These are phyloP conservation scores for Crypturellus tataupa DNA, from an alignment of 2,797 vertebrate genomes.

Conservation along the genomic window DNA sequence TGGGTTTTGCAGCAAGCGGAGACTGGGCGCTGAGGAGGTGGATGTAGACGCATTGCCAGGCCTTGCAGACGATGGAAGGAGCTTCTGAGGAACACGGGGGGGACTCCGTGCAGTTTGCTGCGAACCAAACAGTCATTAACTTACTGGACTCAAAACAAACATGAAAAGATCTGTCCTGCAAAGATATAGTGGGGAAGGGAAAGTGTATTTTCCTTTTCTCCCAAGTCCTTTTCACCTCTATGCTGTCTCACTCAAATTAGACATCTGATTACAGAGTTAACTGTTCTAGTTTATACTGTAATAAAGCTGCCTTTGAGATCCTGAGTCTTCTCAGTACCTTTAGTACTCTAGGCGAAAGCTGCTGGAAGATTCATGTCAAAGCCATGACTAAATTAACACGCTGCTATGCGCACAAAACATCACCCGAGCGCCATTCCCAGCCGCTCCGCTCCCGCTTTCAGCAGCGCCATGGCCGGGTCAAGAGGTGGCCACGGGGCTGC, in stretches of 20 bases:
- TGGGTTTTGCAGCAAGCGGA: not conserved
- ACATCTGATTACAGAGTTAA: not conserved
- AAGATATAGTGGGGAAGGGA: not conserved
- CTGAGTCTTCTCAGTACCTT: not conserved
- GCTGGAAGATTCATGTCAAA: not conserved
- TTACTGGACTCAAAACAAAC: not conserved
- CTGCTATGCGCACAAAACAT: not conserved
- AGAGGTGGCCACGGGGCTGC: conserved; percentile 38
- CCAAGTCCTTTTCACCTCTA: not conserved
- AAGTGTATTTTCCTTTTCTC: not conserved
- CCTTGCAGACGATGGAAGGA: not conserved
- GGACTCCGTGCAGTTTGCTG: not conserved
- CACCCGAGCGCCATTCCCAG: not conserved
- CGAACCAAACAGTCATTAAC: not conserved
- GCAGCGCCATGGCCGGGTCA: not conserved
- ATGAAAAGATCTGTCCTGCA: not conserved
- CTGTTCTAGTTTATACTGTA: not conserved
- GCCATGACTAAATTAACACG: not conserved
- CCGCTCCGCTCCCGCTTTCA: not conserved
- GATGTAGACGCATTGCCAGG: not conserved
- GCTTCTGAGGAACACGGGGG: not conserved
- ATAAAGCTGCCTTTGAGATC: not conserved
- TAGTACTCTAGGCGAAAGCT: not conserved
- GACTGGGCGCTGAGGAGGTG: not conserved
- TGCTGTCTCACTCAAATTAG: not conserved